Base-by-base conservation (phyloP, 2,797 vertebrate species). In the Parotocinclus haroldoi region DNA sequence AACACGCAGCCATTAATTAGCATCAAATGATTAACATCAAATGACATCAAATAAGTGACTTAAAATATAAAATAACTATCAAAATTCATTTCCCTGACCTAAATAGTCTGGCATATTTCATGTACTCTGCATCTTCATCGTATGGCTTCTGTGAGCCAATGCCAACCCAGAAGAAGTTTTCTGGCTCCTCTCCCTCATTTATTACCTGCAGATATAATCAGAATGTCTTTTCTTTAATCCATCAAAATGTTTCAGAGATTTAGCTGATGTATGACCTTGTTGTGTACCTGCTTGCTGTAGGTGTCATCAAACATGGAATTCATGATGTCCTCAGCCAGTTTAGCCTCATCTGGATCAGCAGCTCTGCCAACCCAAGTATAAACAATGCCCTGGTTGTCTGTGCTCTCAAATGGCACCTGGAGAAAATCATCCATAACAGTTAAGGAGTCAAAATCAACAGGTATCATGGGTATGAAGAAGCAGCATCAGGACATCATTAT, bases 111-210 rank as follows among this genome's bases (percentile, higher is more conserved):
- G 96, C 93, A 2, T 94, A 85, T 81, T 98, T 98, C 97, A 99
- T 97, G 46, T 97, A 99, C 0, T 97, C 95, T 0, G 97, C 96
- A 0, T 98, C 95, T 18, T 98, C 96, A 0, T 99, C 96, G 0
- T 97, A 99, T 3, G 84, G 79, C 73, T 98, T 99, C 88, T 95
- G 94, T 50, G 91, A 91, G 8, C 96, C 96, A 0, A 99, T 95
- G 68, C 96, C 96, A 1, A 99, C 96, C 96, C 96, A 99, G 88
- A 99, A 99, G 86, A 99, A 99, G 85, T 99, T 99, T 82, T 98
- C 96, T 0, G 96, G 96, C 80, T 99, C 96, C 75, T 98, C 96
- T 0, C 96, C 96, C 78, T 99, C 97, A 0, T 96, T 96, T 71
- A 99, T 98, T 4, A 99, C 96, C 96, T 99, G 42, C 36, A 45